Conservation (phyloP, 2,888 invertebrate species). For the Philonicus albiceps region DNA sequence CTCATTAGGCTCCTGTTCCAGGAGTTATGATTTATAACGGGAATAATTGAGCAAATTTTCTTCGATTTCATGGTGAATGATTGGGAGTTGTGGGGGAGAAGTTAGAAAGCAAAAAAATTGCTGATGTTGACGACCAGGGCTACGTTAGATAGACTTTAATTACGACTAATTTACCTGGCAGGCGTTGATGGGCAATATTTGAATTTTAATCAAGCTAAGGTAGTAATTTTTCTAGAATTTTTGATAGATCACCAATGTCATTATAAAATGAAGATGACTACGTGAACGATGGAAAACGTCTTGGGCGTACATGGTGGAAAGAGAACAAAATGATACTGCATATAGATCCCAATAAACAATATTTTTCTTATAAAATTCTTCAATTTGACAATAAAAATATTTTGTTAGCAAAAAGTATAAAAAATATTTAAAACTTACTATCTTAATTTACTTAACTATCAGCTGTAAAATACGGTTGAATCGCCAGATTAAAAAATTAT, state of each 20-base stretch:
- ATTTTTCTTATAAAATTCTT: too few relatives aligned
- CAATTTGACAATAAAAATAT: too few relatives aligned
- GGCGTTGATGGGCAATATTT: not conserved
- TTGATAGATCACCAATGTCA: not conserved
- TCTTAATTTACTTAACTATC: too few relatives aligned
- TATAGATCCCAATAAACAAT: too few relatives aligned
- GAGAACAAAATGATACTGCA: too few relatives aligned
- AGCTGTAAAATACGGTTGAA: too few relatives aligned
- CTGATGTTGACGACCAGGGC: not conserved
- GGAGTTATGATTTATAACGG: conserved; percentile 16
- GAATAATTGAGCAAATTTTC: conserved; percentile 23
- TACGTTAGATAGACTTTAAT: not conserved
- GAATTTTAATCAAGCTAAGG: not conserved
- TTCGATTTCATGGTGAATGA: not conserved
- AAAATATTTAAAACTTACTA: too few relatives aligned
- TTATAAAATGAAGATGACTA: not conserved
- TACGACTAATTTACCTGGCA: not conserved
- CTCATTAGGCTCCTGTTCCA: conserved; percentile 3
- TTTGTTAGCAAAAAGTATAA: too few relatives aligned
- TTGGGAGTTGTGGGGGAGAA: not conserved
- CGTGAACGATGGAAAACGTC: too few relatives aligned
- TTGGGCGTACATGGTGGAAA: too few relatives aligned
- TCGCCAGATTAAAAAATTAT: too few relatives aligned
- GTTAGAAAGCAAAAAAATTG: not conserved
- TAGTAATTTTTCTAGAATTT: not conserved